Evolutionary conservation across 2,113 vertebrate genomes (phyloP).

Genomic region (Podarcis raffonei): DNA sequence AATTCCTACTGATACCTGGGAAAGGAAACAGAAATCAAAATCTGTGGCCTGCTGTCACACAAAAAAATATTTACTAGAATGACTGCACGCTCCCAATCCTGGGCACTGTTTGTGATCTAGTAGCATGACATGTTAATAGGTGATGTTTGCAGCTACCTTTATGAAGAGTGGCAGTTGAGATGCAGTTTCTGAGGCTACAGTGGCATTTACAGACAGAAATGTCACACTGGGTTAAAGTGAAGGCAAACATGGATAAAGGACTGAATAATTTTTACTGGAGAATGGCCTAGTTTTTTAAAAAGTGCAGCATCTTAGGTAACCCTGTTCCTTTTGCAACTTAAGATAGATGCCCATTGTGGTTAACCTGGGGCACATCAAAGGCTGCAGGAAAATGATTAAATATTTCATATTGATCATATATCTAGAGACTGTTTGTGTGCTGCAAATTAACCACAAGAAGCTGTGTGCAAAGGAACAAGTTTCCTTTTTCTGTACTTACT

Average conservation of each 20-base stretch:
- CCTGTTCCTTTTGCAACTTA: slow-evolving; percentile 4
- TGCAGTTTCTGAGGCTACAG: slow-evolving; percentile 56
- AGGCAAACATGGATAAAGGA: slow-evolving; percentile 38
- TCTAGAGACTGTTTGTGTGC: neutral
- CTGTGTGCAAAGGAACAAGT: neutral
- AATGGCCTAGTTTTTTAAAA: slow-evolving; percentile 8
- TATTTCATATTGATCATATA: neutral
- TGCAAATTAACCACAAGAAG: neutral
- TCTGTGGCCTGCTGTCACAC: neutral
- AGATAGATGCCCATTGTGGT: slow-evolving; percentile 19
- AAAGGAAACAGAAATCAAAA: neutral
- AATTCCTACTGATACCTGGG: neutral
- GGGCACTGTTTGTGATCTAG: slow-evolving; percentile 15
- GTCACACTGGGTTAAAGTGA: slow-evolving; percentile 50
- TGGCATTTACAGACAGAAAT: slow-evolving; percentile 56
- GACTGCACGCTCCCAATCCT: slow-evolving; percentile 15
- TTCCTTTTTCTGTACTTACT: neutral
- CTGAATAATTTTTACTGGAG: slow-evolving; percentile 12
- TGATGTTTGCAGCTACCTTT: slow-evolving; percentile 40
- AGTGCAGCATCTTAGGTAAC: slow-evolving; percentile 25
- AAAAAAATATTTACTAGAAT: neutral
- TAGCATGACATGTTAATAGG: slow-evolving; percentile 23
- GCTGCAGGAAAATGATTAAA: neutral
- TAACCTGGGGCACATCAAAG: slow-evolving; percentile 3
- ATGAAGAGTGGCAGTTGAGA: slow-evolving; percentile 63